These are phyloP conservation scores for Antheraea mylitta DNA, from an alignment of 1,140 invertebrate genomes.

Conservation along the genomic window DNA sequence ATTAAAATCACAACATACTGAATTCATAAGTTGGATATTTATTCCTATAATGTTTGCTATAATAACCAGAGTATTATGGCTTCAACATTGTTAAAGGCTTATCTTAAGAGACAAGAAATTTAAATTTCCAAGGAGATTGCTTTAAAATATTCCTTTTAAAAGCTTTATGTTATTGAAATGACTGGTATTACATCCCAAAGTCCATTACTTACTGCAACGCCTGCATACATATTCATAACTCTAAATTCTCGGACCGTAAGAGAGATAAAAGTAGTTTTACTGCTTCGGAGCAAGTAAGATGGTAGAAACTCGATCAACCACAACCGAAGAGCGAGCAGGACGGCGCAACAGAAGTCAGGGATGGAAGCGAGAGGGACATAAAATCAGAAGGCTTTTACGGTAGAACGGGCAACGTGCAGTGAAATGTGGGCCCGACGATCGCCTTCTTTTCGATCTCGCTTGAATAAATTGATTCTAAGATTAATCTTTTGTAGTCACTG, in stretches of 20 bases:
- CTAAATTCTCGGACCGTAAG: constrained; percentile 62
- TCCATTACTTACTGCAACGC: constrained; percentile 63
- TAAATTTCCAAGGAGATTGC: constrained; percentile 28
- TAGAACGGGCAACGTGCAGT: constrained; percentile 71
- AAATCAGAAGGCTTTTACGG: constrained; percentile 75
- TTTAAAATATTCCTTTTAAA: constrained; percentile 41
- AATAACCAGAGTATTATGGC: neutral
- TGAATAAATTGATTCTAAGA: constrained; percentile 76
- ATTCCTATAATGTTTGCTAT: neutral
- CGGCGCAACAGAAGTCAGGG: constrained; percentile 19
- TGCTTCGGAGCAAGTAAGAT: constrained; percentile 72
- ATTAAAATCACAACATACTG: constrained; percentile 1
- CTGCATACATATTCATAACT: constrained; percentile 71
- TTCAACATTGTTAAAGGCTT: constrained; percentile 18
- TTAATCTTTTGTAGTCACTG: constrained; percentile 56
- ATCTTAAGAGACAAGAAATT: constrained; percentile 24
- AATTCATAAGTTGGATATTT: neutral
- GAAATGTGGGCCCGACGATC: constrained; percentile 68
- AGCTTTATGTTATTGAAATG: constrained; percentile 61
- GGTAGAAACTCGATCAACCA: constrained; percentile 73
- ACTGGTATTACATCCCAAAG: constrained; percentile 46
- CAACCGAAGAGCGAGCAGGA: constrained; percentile 53
- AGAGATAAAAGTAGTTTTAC: constrained; percentile 74
- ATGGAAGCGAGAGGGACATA: constrained; percentile 44
- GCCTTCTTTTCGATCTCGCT: constrained; percentile 70